Conservation (phyloP, 2,888 invertebrate species). For the Apoderus coryli region DNA sequence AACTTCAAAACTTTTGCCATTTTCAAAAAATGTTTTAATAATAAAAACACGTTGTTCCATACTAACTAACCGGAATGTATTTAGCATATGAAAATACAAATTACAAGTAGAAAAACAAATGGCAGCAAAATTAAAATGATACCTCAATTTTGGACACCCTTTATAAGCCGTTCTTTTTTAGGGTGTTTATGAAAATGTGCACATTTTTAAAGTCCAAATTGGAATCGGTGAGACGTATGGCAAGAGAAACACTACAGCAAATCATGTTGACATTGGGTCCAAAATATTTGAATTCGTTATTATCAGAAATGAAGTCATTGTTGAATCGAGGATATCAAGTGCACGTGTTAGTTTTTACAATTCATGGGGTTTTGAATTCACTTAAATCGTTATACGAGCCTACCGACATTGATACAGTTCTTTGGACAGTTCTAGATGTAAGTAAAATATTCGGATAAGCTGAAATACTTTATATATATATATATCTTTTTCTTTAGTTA, state of each 20-base stretch:
- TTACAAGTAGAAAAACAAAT: no score
- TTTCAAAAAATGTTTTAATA: no score
- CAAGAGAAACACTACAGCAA: constrained; percentile 84
- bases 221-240: constrained; percentile 69
- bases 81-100: no score
- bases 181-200: constrained; percentile 77
- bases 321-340: constrained; percentile 84
- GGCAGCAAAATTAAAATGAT: no score
- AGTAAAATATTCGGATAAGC: constrained; percentile 18
- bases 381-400: constrained; percentile 55
- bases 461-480: neutral
- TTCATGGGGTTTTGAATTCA: constrained; percentile 66
- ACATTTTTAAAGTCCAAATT: constrained; percentile 80
- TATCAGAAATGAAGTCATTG: constrained; percentile 66
- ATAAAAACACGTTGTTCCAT: no score
- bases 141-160: no score
- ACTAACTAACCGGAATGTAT: no score
- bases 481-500: constrained; percentile 34
- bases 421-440: constrained; percentile 62
- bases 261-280: constrained; percentile 78
- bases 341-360: constrained; percentile 81
- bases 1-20: no score
- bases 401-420: constrained; percentile 65
- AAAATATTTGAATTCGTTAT: constrained; percentile 56
- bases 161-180: constrained; percentile 25